Conservation (phyloP, 2,888 invertebrate species). For the Spatulosminthurus flaviceps region DNA sequence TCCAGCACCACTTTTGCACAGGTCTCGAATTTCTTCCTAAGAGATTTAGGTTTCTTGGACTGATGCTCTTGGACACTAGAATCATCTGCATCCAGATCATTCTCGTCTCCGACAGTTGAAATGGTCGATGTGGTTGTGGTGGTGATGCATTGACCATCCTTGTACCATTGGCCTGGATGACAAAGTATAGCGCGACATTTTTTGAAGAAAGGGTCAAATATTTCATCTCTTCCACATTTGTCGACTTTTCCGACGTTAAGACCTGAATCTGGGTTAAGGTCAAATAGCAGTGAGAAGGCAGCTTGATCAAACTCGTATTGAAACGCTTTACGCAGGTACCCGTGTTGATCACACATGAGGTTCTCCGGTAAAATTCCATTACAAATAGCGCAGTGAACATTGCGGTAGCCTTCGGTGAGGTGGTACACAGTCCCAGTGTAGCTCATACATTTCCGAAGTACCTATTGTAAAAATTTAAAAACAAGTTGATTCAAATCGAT, state of each 20-base stretch:
- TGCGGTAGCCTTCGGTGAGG: slow-evolving; percentile 66
- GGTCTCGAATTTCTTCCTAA: slow-evolving; percentile 59
- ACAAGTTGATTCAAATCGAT: too few species aligned
- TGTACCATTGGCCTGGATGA: slow-evolving; percentile 64
- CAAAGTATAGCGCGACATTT: slow-evolving; percentile 67
- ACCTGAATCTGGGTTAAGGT: slow-evolving; percentile 64
- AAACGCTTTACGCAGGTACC: slow-evolving; percentile 62
- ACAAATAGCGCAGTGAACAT: slow-evolving; percentile 68
- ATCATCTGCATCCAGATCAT: slow-evolving; percentile 53
- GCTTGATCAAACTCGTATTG: slow-evolving; percentile 66
- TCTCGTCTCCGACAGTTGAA: slow-evolving; percentile 53
- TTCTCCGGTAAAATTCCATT: slow-evolving; percentile 66
- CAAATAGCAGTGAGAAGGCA: slow-evolving; percentile 68
- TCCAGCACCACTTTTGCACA: slow-evolving; percentile 66
- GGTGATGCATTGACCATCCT: slow-evolving; percentile 64
- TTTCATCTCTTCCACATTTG: slow-evolving; percentile 65
- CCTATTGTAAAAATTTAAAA: slow-evolving; percentile 53
- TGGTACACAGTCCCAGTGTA: slow-evolving; percentile 67
- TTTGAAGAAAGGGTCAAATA: slow-evolving; percentile 68
- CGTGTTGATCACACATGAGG: slow-evolving; percentile 64
- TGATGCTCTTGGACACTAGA: slow-evolving; percentile 56
- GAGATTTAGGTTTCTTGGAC: slow-evolving; percentile 50
- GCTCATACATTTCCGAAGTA: slow-evolving; percentile 65
- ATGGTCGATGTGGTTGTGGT: slow-evolving; percentile 56
- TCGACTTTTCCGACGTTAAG: slow-evolving; percentile 65